Conservation (phyloP, 2,797 vertebrate genomes). For the Spinus olivaceus region DNA sequence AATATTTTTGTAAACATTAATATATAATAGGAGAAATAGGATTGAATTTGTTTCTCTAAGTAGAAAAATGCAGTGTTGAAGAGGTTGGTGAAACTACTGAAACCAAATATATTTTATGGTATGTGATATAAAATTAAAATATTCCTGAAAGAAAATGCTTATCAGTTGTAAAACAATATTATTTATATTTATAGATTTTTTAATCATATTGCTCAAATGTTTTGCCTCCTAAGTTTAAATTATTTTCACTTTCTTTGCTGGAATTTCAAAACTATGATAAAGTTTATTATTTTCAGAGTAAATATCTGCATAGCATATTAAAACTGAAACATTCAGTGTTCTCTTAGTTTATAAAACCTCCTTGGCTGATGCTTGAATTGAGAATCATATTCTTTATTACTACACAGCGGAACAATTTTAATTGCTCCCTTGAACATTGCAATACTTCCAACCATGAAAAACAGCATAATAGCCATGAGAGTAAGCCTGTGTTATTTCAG, state of each 20-base stretch:
- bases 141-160: background rate
- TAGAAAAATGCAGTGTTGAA: background rate
- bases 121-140: background rate
- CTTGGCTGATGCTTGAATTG: background rate
- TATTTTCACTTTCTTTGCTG: background rate
- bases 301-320: background rate
- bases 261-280: background rate
- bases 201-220: background rate
- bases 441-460: constrained; percentile 25
- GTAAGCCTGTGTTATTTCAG: constrained; percentile 28
- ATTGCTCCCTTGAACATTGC: constrained; percentile 56
- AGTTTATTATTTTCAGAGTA: background rate
- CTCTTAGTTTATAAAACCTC: background rate
- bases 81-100: background rate
- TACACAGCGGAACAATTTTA: constrained; percentile 33
- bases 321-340: background rate
- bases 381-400: constrained; percentile 32
- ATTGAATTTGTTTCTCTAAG: background rate
- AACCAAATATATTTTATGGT: background rate
- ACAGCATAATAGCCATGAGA: background rate
- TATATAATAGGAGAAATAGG: background rate
- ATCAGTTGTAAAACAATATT: background rate
- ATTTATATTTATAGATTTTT: background rate
- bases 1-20: constrained; percentile 40
- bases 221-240: background rate